Evolutionary conservation across 2,113 vertebrate species (phyloP).

Genomic region (Platysteira castanea): DNA sequence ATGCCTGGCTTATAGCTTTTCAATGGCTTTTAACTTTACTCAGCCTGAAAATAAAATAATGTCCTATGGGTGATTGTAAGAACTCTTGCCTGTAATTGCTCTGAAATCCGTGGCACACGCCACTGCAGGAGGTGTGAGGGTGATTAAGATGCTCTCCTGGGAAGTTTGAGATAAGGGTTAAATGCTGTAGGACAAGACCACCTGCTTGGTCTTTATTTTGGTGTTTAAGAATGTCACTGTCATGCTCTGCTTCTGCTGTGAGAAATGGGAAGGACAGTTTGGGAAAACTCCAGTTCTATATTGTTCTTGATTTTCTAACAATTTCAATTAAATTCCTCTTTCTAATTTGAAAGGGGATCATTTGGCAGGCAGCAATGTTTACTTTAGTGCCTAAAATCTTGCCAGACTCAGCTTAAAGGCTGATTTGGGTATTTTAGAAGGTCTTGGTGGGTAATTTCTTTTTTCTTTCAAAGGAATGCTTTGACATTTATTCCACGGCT

Average conservation of each 20-base stretch:
- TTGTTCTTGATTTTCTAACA: not conserved
- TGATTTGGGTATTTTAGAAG: not conserved
- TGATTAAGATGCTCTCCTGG: not conserved
- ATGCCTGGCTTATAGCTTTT: not conserved
- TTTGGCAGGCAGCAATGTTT: not conserved
- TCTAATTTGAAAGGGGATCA: not conserved
- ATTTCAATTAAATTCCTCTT: slow-evolving; percentile 10
- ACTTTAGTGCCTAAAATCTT: not conserved
- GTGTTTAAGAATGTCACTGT: not conserved
- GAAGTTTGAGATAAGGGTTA: not conserved
- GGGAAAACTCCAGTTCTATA: not conserved
- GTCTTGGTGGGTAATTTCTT: not conserved
- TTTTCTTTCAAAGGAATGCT: not conserved
- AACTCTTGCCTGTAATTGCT: not conserved
- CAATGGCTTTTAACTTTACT: not conserved
- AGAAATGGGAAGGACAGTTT: not conserved
- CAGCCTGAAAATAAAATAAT: not conserved
- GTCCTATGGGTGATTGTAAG: not conserved
- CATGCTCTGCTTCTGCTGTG: not conserved
- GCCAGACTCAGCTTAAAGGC: not conserved
- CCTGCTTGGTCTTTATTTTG: not conserved
- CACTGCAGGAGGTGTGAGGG: not conserved
- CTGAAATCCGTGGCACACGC: not conserved
- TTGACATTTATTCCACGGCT: not conserved
- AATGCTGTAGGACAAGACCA: not conserved